A percentile compares a stretch with the other conserved stretches of the same genome.
Evolutionary conservation across 2,113 vertebrate genomes (phyloP).

Genomic region (Felis catus): DNA sequence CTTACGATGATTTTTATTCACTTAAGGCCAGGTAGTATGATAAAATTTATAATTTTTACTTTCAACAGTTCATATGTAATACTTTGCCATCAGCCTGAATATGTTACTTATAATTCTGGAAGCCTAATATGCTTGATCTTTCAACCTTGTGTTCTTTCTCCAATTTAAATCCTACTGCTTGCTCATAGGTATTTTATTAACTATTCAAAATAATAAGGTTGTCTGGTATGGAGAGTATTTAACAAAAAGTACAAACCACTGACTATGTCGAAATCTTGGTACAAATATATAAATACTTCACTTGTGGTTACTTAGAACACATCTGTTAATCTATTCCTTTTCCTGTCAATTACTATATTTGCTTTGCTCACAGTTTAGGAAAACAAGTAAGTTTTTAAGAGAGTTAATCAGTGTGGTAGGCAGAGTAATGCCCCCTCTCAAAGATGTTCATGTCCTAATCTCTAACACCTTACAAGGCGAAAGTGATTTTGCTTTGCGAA

Average conservation of each 20-base stretch:
- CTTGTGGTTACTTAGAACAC: neutral
- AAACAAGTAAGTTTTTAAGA: neutral
- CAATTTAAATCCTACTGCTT: neutral
- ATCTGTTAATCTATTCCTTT: neutral
- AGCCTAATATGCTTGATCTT: neutral
- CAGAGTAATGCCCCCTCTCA: neutral
- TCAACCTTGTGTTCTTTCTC: slow-evolving; percentile 20
- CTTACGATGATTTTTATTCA: neutral
- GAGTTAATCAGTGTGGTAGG: neutral
- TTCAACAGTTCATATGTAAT: neutral
- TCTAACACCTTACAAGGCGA: neutral
- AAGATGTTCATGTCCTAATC: neutral
- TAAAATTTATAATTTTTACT: neutral
- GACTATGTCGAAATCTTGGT: neutral
- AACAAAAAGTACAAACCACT: neutral
- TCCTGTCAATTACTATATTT: slow-evolving; percentile 21
- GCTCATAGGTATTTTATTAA: neutral
- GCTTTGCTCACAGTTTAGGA: neutral
- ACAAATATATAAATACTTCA: neutral
- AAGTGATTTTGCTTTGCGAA: neutral
- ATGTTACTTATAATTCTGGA: neutral
- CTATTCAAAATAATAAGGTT: neutral
- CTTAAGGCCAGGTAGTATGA: neutral
- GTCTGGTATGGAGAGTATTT: neutral
- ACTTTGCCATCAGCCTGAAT: neutral